Conservation (phyloP, 2,113 vertebrate species). For the Triplophysa tibetana region DNA sequence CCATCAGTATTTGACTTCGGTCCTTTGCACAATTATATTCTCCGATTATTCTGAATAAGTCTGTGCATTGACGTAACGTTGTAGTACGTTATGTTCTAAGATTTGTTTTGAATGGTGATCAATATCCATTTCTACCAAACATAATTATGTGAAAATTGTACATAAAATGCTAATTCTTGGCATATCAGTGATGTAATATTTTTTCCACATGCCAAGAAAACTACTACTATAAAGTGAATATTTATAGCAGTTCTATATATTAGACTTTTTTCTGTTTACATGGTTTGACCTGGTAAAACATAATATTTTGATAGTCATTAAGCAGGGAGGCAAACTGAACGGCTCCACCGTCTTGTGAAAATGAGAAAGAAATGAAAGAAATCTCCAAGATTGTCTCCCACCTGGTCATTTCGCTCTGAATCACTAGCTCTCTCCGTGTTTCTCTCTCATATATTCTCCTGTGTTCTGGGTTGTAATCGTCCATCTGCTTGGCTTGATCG, state of each 20-base stretch:
- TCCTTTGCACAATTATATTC: too few relatives aligned
- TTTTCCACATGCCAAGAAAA: not conserved
- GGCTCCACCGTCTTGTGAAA: slow-evolving; percentile 9
- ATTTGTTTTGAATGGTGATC: too few relatives aligned
- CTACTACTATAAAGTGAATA: not conserved
- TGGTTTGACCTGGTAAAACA: slow-evolving; percentile 19
- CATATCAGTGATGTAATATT: not conserved
- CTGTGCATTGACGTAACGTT: too few relatives aligned
- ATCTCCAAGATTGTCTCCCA: not conserved
- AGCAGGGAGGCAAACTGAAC: slow-evolving; percentile 30
- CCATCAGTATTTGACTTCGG: too few relatives aligned
- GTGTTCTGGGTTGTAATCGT: not conserved
- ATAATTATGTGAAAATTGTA: too few relatives aligned
- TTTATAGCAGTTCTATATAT: not conserved
- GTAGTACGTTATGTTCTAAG: too few relatives aligned
- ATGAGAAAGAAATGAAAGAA: not conserved
- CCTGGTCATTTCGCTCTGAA: slow-evolving; percentile 46
- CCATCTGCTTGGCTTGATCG: slow-evolving; percentile 33
- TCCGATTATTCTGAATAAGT: too few relatives aligned
- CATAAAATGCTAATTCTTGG: not conserved
- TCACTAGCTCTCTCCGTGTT: slow-evolving; percentile 18
- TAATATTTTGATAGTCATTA: slow-evolving; percentile 29
- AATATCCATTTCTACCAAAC: too few relatives aligned
- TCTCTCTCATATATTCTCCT: not conserved
- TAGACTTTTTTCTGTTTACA: not conserved